Base-by-base conservation (phyloP, 2,888 invertebrate genomes). In the Aphrophora alni region DNA sequence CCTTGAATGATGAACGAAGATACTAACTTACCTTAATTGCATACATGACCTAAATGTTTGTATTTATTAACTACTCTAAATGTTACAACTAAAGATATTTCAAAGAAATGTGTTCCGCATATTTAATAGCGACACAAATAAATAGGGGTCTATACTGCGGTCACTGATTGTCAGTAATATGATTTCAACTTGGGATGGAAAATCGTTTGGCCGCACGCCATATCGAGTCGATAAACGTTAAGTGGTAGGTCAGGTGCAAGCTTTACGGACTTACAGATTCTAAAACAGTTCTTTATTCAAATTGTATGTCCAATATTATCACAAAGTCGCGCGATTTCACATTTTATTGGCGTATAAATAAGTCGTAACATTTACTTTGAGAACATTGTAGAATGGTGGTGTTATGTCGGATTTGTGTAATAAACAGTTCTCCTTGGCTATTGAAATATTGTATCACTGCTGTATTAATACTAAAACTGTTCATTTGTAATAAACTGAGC, bases 161-260 rank as follows among this genome's bases (percentile, higher is more conserved):
- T 21, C 59, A 21, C 21, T 59, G 59, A 59, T 21, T 59, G 59
- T 59, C 21, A 4, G 59, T 59, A 59, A 59, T 59, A 21, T 59
- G 59, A 59, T 59, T 59, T 21, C 59, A 59, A n/a, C 1, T 59
- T 21, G 21, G 21, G 59, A 4, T 14, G 59, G 59, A 21, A 59
- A 59, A 59, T 21, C 59, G 59, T 59, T 59, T 59, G 59, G 59
- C 59, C 59, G 21, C 5, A 7, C 59, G 59, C 59, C 59, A 59
- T 59, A 59, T 59, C 59, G n/a, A 59, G 59, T 59, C 59, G 59
- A 59, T 59, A 59, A n/a, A 59, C 59, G 59, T 59, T 59, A 59
- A 59, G 59, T 21, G 59, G 59, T 21, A 33, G 59, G 59, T 59
- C 59, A 59, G 59, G 59, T 59, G 59, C 59, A 21, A 59, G 21